Evolutionary conservation across 2,113 vertebrate species (phyloP).

Genomic region (Cervus canadensis): DNA sequence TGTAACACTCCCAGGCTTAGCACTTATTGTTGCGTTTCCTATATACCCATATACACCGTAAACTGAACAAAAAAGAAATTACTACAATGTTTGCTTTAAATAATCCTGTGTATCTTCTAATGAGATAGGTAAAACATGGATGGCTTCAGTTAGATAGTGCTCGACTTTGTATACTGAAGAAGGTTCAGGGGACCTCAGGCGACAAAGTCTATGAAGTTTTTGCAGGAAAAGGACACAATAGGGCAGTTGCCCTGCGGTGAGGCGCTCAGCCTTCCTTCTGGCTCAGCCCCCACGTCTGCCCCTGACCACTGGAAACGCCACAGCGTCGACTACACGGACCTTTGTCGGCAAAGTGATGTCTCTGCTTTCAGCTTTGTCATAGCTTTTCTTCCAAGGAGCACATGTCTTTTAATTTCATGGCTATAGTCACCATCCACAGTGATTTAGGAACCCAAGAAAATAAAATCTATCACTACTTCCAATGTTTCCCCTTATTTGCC

Average conservation of each 20-base stretch:
- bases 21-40: background rate
- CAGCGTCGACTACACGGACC: fast-evolving
- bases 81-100: background rate
- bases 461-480: background rate
- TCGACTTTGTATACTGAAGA: background rate
- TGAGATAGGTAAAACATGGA: background rate
- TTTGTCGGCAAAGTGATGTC: background rate
- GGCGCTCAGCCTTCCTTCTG: fast-evolving
- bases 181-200: background rate
- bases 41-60: background rate
- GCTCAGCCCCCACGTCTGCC: fast-evolving
- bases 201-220: background rate
- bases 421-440: background rate
- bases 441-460: background rate
- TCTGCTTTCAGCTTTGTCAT: background rate
- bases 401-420: background rate
- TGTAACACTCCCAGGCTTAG: no score
- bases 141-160: background rate
- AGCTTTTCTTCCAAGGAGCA: background rate
- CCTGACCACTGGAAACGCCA: fast-evolving
- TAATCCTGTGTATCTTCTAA: background rate
- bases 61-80: background rate
- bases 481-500: background rate
- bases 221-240: background rate
- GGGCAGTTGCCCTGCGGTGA: fast-evolving